Conservation (phyloP, 2,797 vertebrate species). For the Hephaestus fuliginosus region DNA sequence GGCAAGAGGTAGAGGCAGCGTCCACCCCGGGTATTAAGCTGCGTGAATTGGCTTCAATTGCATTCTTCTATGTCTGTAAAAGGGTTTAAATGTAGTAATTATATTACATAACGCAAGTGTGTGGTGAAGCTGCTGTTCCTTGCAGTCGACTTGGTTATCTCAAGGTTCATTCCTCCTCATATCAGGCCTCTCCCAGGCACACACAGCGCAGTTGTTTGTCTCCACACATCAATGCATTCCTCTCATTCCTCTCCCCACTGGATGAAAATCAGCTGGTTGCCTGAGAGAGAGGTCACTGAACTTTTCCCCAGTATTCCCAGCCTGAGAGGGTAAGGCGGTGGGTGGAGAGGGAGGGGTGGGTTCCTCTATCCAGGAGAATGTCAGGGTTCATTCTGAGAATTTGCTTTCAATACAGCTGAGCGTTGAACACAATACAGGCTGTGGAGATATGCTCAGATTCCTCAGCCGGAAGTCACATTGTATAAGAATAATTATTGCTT, state of each 20-base stretch:
- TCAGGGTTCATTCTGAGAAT: constrained; percentile 19
- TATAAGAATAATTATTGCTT: constrained; percentile 34
- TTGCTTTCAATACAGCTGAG: constrained; percentile 22
- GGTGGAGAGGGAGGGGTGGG: too few relatives aligned
- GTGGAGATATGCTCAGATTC: constrained; percentile 14
- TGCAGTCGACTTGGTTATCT: constrained; percentile 53
- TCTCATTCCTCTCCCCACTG: constrained; percentile 90
- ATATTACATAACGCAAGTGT: constrained; percentile 56
- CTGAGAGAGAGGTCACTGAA: constrained; percentile 91
- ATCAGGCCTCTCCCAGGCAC: constrained; percentile 83
- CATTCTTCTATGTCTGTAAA: constrained; percentile 14
- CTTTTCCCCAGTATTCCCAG: constrained; percentile 86
- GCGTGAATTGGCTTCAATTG: constrained; percentile 14
- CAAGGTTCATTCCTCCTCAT: constrained; percentile 65
- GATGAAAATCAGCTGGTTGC: constrained; percentile 96
- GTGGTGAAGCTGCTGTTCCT: constrained; percentile 21
- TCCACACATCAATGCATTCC: constrained; percentile 96
- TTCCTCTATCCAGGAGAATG: not conserved
- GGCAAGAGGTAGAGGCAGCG: constrained; percentile 20
- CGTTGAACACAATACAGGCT: not conserved
- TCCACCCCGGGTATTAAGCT: constrained; percentile 5
- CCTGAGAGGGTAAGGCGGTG: not conserved
- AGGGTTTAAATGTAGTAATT: constrained; percentile 31
- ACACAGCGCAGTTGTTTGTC: constrained; percentile 92
- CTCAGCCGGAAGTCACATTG: constrained; percentile 42